Evolutionary conservation across 2,797 vertebrate genomes (phyloP).

Genomic region (Morus bassanus): DNA sequence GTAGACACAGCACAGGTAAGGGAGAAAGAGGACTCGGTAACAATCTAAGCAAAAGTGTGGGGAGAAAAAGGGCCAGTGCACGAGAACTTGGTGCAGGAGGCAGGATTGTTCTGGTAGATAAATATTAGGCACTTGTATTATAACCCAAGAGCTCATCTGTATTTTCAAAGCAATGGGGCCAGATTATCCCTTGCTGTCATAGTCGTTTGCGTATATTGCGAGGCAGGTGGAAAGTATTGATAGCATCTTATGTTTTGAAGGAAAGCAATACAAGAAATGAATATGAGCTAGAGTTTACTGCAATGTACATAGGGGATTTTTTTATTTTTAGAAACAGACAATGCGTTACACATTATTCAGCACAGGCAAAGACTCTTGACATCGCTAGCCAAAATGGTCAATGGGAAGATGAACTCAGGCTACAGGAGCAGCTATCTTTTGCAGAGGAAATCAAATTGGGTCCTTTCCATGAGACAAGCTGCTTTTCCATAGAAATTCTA

Average conservation of each 20-base stretch:
- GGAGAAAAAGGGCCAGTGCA: background rate
- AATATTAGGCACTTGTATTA: background rate
- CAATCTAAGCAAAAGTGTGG: background rate
- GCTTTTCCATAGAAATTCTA: background rate
- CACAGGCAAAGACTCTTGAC: background rate
- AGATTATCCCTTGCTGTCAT: background rate
- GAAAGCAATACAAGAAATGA: background rate
- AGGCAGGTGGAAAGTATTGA: background rate
- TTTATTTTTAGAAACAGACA: slow-evolving; percentile 39
- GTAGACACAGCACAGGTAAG: background rate
- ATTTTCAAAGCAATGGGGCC: background rate
- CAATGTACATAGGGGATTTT: background rate
- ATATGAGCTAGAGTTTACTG: background rate
- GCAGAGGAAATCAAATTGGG: background rate
- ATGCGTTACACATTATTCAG: background rate
- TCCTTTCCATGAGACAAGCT: background rate
- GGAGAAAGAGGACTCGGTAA: background rate
- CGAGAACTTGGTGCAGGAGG: background rate
- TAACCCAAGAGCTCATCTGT: background rate
- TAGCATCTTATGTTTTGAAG: background rate
- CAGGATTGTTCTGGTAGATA: background rate
- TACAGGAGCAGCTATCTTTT: background rate
- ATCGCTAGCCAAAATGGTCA: background rate
- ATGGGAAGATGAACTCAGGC: background rate
- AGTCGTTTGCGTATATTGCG: background rate